These are phyloP conservation scores for Drosophila navojoa DNA, from an alignment of 1,140 invertebrate species.

Conservation along the genomic window DNA sequence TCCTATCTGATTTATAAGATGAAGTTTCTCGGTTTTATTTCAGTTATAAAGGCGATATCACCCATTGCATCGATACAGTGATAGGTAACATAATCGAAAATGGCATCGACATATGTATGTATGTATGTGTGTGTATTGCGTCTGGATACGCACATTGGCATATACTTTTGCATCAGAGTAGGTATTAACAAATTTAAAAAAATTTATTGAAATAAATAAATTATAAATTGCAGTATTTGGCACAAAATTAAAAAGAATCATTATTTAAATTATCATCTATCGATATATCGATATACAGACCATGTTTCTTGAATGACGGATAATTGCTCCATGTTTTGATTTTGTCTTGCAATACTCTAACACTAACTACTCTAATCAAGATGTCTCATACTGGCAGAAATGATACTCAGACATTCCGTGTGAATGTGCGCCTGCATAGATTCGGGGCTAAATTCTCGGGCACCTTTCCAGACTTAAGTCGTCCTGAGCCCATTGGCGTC, in stretches of 20 bases:
- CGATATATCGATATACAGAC: constrained; percentile 1
- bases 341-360: not conserved
- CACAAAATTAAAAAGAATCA: too few species aligned
- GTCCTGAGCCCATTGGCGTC: constrained; percentile 39
- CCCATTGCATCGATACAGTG: too few species aligned
- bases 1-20: not conserved
- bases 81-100: too few species aligned
- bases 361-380: not conserved
- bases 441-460: constrained; percentile 5
- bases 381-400: not conserved
- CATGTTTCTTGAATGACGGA: not conserved
- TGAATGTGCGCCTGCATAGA: constrained; percentile 23
- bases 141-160: too few species aligned
- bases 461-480: constrained; percentile 35
- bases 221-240: too few species aligned
- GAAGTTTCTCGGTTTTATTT: constrained; percentile 5
- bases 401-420: not conserved
- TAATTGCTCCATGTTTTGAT: not conserved
- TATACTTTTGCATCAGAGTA: too few species aligned
- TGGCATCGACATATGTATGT: too few species aligned
- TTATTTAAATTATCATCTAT: not conserved
- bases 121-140: too few species aligned
- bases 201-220: too few species aligned
- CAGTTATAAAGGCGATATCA: constrained; percentile 2
- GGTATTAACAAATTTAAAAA: too few species aligned